These are phyloP conservation scores for Bimastos eiseni DNA, from an alignment of 2,888 invertebrate genomes.

Conservation along the genomic window DNA sequence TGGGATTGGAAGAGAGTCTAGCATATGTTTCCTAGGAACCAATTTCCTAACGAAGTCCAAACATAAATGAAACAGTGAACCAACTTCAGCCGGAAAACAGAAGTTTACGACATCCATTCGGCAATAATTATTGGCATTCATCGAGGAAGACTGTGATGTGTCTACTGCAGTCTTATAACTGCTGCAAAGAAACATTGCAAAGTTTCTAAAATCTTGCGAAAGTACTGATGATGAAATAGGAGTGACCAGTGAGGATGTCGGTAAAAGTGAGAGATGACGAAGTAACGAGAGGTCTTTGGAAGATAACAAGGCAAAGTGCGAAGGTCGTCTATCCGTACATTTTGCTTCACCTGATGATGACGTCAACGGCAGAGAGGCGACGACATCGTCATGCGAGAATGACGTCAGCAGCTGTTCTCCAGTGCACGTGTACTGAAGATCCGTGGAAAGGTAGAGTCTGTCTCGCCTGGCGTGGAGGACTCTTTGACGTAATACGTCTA, in stretches of 20 bases:
- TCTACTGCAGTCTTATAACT: too few species aligned
- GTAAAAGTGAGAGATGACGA: not conserved
- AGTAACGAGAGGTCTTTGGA: not conserved
- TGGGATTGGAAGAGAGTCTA: slow-evolving; percentile 1
- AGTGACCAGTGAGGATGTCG: not conserved
- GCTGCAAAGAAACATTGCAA: not conserved
- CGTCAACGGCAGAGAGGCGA: not conserved
- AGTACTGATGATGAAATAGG: not conserved
- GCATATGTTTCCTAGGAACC: not conserved
- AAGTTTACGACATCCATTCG: not conserved
- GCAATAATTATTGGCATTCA: not conserved
- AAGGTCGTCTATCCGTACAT: not conserved
- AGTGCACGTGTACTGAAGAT: slow-evolving; percentile 20
- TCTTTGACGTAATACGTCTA: not conserved
- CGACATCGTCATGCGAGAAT: not conserved
- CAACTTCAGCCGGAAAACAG: not conserved
- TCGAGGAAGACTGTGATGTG: not conserved
- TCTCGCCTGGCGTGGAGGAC: not conserved
- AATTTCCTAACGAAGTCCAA: not conserved
- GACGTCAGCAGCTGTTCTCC: slow-evolving; percentile 23
- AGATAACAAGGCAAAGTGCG: not conserved
- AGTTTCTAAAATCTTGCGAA: not conserved
- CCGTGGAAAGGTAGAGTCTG: not conserved
- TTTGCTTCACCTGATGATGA: not conserved
- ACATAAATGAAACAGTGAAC: not conserved